phyloP scores from a whole-genome alignment of 2,888 invertebrate genomes.

The Drosophila meridiana region DNA sequence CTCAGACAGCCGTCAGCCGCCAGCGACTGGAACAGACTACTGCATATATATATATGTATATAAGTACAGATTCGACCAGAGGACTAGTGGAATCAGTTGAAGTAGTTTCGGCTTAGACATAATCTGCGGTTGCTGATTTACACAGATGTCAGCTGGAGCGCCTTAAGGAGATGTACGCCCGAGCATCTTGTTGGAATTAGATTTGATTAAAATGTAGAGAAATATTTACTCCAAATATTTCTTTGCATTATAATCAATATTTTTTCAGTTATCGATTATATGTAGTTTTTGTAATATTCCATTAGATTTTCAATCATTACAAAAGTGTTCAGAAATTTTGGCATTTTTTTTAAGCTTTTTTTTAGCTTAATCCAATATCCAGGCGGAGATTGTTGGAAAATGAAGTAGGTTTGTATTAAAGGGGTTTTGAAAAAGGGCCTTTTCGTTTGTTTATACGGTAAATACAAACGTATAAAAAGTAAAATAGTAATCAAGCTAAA shows the following conservation, averaged over 20 bases:
- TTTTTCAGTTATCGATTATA: not conserved
- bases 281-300: not conserved
- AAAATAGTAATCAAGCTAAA: not conserved
- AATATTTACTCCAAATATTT: not conserved
- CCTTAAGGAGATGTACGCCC: not conserved
- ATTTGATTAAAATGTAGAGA: not conserved
- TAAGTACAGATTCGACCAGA: not conserved
- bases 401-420: too few relatives aligned
- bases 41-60: slow-evolving; percentile 26
- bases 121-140: slow-evolving; percentile 25
- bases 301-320: not conserved
- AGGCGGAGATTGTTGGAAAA: too few relatives aligned
- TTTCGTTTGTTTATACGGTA: not conserved
- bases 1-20: slow-evolving; percentile 23
- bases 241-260: too few relatives aligned
- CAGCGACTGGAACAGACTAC: slow-evolving; percentile 20
- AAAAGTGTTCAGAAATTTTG: too few relatives aligned
- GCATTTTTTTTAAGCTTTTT: too few relatives aligned
- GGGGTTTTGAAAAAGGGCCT: not conserved
- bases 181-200: not conserved
- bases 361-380: too few relatives aligned
- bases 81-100: not conserved
- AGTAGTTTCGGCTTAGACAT: slow-evolving; percentile 14
- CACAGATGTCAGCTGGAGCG: not conserved
- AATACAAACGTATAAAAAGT: not conserved